Base-by-base conservation (phyloP, 2,113 vertebrate genomes). In the Danio rerio region DNA sequence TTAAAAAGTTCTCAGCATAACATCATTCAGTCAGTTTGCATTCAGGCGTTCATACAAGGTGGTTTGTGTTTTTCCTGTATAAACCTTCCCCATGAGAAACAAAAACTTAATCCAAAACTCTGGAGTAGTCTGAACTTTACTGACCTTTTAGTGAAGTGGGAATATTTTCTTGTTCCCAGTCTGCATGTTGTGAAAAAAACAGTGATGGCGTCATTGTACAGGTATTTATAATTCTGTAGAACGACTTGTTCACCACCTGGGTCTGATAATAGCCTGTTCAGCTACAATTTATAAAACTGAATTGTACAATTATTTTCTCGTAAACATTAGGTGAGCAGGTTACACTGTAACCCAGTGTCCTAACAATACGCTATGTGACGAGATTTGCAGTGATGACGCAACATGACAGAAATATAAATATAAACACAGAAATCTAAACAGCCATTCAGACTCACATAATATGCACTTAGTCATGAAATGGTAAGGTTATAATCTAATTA, bases 31-130 rank as follows among this genome's bases (percentile, higher is more conserved):
- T 86, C 70, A 82, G 87, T 89, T 90, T 92, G 88, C 80, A 84
- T 87, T 88, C 83, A 58, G 86, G 83, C 84, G 74, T 89, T 84
- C 87, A 86, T 81, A 86, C 76, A 84, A 81, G 70, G 77, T 65
- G 52, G 73, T 84, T 85, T 83, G 81, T 87, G 86, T 89, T 84
- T 77, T 87, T 88, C 74, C 20, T 90, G 75, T 70, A 13, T 53
- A 71, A 82, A 81, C 40, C 55, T 89, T 90, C 87, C 87, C 90
- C 90, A 88, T n/a, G 80, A 87, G 89, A 88, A 92, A 88, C 70
- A 84, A 66, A 89, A 89, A 87, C 84, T 69, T 83, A 89, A 90
- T 90, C 82, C 87, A 87, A 84, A 88, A 83, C 47, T 62, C 80
- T 55, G 75, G 87, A 87, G 85, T 78, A 87, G 63, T 73, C 62